Percentiles rank a stretch among this genome's conserved stretches.
phyloP scores from a whole-genome alignment of 2,888 invertebrate species.

The Leptarthrus brevirostris region DNA sequence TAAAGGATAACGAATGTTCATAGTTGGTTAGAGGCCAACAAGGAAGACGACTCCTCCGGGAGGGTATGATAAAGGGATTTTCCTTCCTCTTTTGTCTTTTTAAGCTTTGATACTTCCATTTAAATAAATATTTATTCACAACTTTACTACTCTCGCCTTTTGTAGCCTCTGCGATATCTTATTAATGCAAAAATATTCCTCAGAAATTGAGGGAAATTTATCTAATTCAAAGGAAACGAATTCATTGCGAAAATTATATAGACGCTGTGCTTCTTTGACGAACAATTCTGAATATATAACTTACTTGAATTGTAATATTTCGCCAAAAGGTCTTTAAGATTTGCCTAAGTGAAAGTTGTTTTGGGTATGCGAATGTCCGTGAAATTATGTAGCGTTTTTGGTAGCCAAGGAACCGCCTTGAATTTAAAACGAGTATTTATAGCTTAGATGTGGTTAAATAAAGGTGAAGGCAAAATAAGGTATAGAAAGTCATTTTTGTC shows the following conservation, averaged over 20 bases:
- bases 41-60: background rate
- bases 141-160: background rate
- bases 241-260: constrained; percentile 41
- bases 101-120: constrained; percentile 19
- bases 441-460: too few species aligned
- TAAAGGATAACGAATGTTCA: constrained; percentile 44
- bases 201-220: constrained; percentile 31
- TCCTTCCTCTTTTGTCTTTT: constrained; percentile 20
- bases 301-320: constrained; percentile 39
- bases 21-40: constrained; percentile 24
- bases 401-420: too few species aligned
- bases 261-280: constrained; percentile 23
- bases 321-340: constrained; percentile 6
- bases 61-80: background rate
- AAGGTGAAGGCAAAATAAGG: too few species aligned
- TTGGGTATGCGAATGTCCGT: too few species aligned
- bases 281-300: constrained; percentile 6
- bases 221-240: constrained; percentile 29
- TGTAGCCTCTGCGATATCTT: background rate
- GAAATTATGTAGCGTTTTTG: too few species aligned
- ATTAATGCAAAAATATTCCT: constrained; percentile 41
- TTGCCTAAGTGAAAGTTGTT: background rate
- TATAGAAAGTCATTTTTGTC: too few species aligned
- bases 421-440: too few species aligned
- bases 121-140: constrained; percentile 30